Conservation (phyloP, 1,140 invertebrate genomes). For the Drosophila melanica region DNA sequence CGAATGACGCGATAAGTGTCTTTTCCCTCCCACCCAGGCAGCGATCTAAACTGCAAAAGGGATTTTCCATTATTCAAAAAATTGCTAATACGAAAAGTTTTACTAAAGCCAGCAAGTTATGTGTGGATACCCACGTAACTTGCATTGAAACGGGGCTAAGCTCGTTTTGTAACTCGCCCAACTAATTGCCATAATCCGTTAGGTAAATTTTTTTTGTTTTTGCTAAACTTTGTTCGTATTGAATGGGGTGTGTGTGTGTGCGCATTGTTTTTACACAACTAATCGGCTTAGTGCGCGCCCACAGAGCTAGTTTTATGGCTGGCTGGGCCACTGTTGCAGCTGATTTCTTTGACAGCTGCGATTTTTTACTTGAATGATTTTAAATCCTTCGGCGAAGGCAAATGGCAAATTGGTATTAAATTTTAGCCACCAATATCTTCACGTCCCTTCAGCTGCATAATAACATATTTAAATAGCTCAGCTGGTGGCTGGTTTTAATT, state of each 20-base stretch:
- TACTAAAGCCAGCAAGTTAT: not conserved
- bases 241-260: conserved; percentile 23
- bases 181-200: conserved; percentile 74
- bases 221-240: not conserved
- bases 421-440: conserved; percentile 9
- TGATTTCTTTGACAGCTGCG: conserved; percentile 46
- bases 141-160: conserved; percentile 48
- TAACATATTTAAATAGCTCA: conserved; percentile 40
- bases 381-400: conserved; percentile 38
- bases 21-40: too few species aligned
- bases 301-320: conserved; percentile 1
- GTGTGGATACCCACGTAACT: conserved; percentile 6
- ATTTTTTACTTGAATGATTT: conserved; percentile 50
- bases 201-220: conserved; percentile 51
- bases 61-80: conserved; percentile 13
- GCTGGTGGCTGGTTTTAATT: conserved; percentile 58
- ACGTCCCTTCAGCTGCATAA: not conserved
- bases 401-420: conserved; percentile 21
- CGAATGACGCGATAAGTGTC: too few species aligned
- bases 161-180: conserved; percentile 53
- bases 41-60: not conserved
- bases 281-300: conserved; percentile 59
- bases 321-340: conserved; percentile 39
- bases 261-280: conserved; percentile 66
- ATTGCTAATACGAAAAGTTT: conserved; percentile 42